Percentiles rank a stretch among this genome's conserved stretches.
These are phyloP conservation scores for Nyctibius bracteatus DNA, from an alignment of 2,113 vertebrate genomes.

Conservation along the genomic window DNA sequence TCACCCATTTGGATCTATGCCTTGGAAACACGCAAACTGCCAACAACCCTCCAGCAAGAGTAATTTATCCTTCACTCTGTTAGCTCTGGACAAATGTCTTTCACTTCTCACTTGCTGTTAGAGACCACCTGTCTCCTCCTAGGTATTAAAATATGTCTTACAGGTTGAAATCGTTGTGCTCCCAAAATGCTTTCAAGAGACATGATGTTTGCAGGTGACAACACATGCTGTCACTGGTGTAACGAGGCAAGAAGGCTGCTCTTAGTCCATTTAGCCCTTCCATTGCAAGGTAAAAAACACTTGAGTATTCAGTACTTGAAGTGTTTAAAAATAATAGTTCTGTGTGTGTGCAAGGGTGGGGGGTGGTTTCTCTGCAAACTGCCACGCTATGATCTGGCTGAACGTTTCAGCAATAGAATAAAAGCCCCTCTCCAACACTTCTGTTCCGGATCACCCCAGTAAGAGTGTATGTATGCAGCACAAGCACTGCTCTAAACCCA, in stretches of 20 bases:
- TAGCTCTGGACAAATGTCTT: neutral
- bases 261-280: neutral
- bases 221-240: neutral
- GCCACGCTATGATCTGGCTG: neutral
- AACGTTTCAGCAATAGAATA: neutral
- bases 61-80: neutral
- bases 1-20: neutral
- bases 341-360: fast-evolving
- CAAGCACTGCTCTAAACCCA: neutral
- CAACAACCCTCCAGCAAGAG: neutral
- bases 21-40: neutral
- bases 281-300: neutral
- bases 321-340: neutral
- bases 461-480: neutral
- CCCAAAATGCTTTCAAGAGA: neutral
- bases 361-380: neutral
- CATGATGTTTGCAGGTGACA: neutral
- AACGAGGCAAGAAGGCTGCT: neutral
- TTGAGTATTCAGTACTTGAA: neutral
- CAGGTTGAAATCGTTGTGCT: neutral
- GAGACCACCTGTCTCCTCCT: neutral
- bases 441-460: neutral
- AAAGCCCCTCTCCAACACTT: neutral
- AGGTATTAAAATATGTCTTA: neutral
- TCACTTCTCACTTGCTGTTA: neutral